Percentiles rank a stretch among this genome's conserved stretches.
Evolutionary conservation across 2,797 vertebrate species (phyloP).

Genomic region (Pseudocheirus occidentalis): DNA sequence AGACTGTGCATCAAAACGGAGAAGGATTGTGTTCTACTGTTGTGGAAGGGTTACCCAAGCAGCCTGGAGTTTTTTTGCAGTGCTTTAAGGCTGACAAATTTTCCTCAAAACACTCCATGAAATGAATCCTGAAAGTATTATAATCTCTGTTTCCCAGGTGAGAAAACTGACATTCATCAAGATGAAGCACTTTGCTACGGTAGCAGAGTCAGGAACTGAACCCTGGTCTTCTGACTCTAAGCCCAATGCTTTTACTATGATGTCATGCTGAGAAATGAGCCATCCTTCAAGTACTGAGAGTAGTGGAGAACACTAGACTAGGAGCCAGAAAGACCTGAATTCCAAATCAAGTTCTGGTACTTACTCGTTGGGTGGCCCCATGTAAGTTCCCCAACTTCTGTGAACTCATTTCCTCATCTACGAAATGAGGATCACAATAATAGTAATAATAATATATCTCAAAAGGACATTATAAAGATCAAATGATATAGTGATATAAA

Average conservation of each 20-base stretch:
- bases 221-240: neutral
- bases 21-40: neutral
- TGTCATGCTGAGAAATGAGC: neutral
- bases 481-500: neutral
- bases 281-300: neutral
- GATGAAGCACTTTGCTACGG: neutral
- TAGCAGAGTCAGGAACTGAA: neutral
- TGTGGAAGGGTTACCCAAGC: neutral
- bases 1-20: neutral
- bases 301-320: neutral
- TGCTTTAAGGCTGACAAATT: neutral
- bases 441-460: neutral
- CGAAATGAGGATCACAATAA: neutral
- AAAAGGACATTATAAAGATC: neutral
- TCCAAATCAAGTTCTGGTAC: neutral
- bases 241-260: neutral
- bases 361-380: neutral
- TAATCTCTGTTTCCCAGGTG: neutral
- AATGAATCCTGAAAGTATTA: neutral
- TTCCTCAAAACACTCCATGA: neutral
- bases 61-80: neutral
- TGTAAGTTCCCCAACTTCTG: neutral
- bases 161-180: neutral
- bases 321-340: neutral
- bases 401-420: neutral